phyloP scores from a whole-genome alignment of 2,113 vertebrate species.

The Tenrec ecaudatus region DNA sequence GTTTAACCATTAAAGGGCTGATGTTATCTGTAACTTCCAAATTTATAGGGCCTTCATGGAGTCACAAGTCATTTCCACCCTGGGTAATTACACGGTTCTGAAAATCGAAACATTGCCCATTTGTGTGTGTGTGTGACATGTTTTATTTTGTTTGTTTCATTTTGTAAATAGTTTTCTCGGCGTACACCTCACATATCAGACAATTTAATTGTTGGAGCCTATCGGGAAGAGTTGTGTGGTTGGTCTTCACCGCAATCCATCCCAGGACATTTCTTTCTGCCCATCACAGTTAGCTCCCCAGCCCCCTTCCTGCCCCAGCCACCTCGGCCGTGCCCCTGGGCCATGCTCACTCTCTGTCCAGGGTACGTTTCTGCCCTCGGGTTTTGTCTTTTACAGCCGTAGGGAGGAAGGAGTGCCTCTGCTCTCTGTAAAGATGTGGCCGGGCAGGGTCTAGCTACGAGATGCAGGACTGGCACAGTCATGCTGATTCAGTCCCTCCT shows the following conservation, averaged over 20 bases:
- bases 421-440: slow-evolving; percentile 76
- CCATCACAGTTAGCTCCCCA: too few species aligned
- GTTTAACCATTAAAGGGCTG: slow-evolving; percentile 74
- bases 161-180: too few species aligned
- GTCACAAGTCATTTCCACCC: slow-evolving; percentile 71
- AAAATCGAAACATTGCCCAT: neutral
- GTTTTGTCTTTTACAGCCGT: slow-evolving; percentile 17
- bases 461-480: slow-evolving; percentile 10
- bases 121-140: too few species aligned
- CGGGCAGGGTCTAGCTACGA: slow-evolving; percentile 58
- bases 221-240: too few species aligned
- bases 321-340: too few species aligned
- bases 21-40: slow-evolving; percentile 80
- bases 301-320: too few species aligned
- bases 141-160: too few species aligned
- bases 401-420: slow-evolving; percentile 55
- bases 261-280: too few species aligned
- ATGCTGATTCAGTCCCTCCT: slow-evolving; percentile 53
- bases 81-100: neutral
- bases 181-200: too few species aligned
- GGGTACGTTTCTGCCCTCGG: slow-evolving; percentile 35
- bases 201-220: too few species aligned
- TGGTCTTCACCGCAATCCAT: too few species aligned
- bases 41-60: slow-evolving; percentile 61
- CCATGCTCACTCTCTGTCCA: too few species aligned